These are phyloP conservation scores for Aphyosemion australe DNA, from an alignment of 2,113 vertebrate genomes.

Conservation along the genomic window DNA sequence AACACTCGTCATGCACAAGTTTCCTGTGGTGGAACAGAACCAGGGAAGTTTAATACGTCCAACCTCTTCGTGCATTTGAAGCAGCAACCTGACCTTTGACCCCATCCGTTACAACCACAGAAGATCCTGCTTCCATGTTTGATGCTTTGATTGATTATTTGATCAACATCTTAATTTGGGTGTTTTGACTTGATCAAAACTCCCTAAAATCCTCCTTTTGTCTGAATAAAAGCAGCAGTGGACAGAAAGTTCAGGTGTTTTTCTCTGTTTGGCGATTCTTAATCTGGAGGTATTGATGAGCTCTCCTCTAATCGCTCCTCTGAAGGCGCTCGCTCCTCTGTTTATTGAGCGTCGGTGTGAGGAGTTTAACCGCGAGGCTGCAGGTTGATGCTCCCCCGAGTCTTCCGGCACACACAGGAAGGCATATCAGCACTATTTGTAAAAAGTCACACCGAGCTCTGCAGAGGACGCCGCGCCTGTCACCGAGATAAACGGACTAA, in stretches of 20 bases:
- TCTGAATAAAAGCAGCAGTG: neutral
- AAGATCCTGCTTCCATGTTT: too few relatives aligned
- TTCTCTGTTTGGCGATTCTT: neutral
- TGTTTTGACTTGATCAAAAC: too few relatives aligned
- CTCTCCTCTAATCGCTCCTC: neutral
- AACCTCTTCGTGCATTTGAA: too few relatives aligned
- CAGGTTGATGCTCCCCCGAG: conserved; percentile 33
- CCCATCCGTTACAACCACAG: too few relatives aligned
- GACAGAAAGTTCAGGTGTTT: neutral
- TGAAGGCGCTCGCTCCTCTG: conserved; percentile 7
- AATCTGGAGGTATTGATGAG: neutral
- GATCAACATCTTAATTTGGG: too few relatives aligned
- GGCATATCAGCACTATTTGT: conserved; percentile 79
- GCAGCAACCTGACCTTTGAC: too few relatives aligned
- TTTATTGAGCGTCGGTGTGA: conserved; percentile 39
- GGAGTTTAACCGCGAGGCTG: conserved; percentile 44
- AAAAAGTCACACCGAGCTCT: conserved; percentile 67
- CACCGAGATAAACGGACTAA: conserved; percentile 70
- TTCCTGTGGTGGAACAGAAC: too few relatives aligned
- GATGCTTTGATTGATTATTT: too few relatives aligned
- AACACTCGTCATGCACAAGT: too few relatives aligned
- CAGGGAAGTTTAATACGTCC: too few relatives aligned
- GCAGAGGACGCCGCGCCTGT: conserved; percentile 58
- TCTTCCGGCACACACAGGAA: conserved; percentile 32
- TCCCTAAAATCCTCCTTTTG: too few relatives aligned